Percentiles rank a stretch among this genome's conserved stretches.
Evolutionary conservation across 2,113 vertebrate genomes (phyloP).

Genomic region (Oryzias javanicus): DNA sequence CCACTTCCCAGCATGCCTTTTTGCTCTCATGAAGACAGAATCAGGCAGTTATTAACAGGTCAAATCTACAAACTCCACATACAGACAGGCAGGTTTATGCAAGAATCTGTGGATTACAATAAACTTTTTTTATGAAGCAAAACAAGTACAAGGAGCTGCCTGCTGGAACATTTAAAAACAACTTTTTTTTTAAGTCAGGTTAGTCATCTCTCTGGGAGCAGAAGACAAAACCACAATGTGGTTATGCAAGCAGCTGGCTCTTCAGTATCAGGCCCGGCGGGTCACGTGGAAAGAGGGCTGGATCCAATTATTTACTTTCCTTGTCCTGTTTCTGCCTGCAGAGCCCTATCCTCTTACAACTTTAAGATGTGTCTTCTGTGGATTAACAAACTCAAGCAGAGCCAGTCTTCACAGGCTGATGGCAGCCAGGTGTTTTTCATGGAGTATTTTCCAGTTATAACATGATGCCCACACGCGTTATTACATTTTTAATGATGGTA

Average conservation of each 20-base stretch:
- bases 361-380: not conserved
- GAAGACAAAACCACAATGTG: slow-evolving; percentile 17
- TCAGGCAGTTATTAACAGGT: not conserved
- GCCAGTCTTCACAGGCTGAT: too few relatives aligned
- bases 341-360: not conserved
- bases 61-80: not conserved
- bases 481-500: too few relatives aligned
- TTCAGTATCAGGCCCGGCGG: slow-evolving; percentile 16
- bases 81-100: too few relatives aligned
- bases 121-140: too few relatives aligned
- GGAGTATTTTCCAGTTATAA: too few relatives aligned
- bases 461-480: too few relatives aligned
- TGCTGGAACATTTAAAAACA: too few relatives aligned
- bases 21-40: not conserved
- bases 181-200: too few relatives aligned
- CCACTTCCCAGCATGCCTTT: too few relatives aligned
- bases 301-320: slow-evolving; percentile 1
- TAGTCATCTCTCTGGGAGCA: too few relatives aligned
- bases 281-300: slow-evolving; percentile 18
- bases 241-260: slow-evolving; percentile 40
- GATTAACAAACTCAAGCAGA: not conserved
- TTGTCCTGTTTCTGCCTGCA: not conserved
- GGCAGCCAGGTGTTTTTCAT: not conserved
- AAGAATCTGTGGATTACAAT: not conserved
- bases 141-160: too few relatives aligned